A percentile compares a stretch with the other conserved stretches of the same genome.
Evolutionary conservation across 2,888 invertebrate species (phyloP).

Genomic region (Schizotus pectinicornis): DNA sequence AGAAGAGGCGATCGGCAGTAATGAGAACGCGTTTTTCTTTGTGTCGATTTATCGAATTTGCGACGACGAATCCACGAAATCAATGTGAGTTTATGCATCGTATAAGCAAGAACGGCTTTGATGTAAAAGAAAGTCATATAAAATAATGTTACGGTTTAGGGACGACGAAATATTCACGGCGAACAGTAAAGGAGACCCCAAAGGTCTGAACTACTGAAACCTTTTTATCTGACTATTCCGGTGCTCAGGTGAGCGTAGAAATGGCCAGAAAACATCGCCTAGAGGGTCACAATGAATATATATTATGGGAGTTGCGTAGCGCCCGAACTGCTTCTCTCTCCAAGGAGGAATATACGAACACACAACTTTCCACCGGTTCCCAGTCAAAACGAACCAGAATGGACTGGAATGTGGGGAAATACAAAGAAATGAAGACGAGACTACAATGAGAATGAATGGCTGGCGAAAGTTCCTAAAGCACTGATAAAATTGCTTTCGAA

Average conservation of each 20-base stretch:
- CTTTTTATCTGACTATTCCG: slow-evolving; percentile 50
- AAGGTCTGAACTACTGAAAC: slow-evolving; percentile 49
- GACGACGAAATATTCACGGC: slow-evolving; percentile 27
- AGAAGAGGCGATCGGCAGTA: not conserved
- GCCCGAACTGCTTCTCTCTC: slow-evolving; percentile 1
- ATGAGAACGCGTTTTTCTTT: too few relatives aligned
- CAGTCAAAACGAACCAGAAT: slow-evolving; percentile 15
- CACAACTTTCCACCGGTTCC: slow-evolving; percentile 10
- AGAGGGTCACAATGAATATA: slow-evolving; percentile 52
- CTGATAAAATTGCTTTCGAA: slow-evolving; percentile 52
- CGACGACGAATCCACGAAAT: not conserved
- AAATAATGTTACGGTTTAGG: slow-evolving; percentile 26
- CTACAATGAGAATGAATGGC: slow-evolving; percentile 40
- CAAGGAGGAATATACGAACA: slow-evolving; percentile 17
- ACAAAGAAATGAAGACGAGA: slow-evolving; percentile 38
- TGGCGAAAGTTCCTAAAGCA: slow-evolving; percentile 37
- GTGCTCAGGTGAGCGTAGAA: slow-evolving; percentile 52
- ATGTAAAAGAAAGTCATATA: slow-evolving; percentile 22
- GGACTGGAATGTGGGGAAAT: slow-evolving; percentile 29
- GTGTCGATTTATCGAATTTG: too few relatives aligned
- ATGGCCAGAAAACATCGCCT: slow-evolving; percentile 49
- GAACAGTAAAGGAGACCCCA: slow-evolving; percentile 40
- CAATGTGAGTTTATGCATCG: slow-evolving; percentile 9
- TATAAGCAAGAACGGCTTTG: not conserved
- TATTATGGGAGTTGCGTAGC: slow-evolving; percentile 32